A percentile compares a stretch with the other conserved stretches of the same genome.
Evolutionary conservation across 1,140 invertebrate genomes (phyloP).

Genomic region (Papilio aristodemus): DNA sequence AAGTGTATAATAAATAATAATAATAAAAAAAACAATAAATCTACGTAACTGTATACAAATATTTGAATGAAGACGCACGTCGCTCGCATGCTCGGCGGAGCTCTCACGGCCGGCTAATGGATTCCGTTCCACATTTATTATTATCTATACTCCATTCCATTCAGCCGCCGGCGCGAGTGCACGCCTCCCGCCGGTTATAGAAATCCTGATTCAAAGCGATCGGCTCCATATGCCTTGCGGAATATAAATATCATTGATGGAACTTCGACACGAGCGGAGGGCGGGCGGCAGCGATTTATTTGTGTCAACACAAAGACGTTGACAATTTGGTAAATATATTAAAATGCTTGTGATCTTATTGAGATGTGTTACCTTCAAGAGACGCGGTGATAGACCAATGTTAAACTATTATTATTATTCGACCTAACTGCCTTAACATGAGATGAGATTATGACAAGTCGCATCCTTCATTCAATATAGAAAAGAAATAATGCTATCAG

Average conservation of each 20-base stretch:
- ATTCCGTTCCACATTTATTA: constrained; percentile 15
- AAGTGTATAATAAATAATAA: no score
- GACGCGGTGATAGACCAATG: no score
- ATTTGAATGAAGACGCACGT: not conserved
- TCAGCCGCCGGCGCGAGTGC: not conserved
- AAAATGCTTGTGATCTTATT: no score
- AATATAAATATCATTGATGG: constrained; percentile 20
- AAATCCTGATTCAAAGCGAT: constrained; percentile 18
- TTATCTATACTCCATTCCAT: constrained; percentile 6
- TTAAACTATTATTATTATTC: no score
- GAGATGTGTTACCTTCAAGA: no score
- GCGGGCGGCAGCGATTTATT: constrained; percentile 1
- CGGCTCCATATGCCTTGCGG: constrained; percentile 12
- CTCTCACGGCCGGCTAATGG: not conserved
- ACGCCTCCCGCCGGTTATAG: constrained; percentile 4
- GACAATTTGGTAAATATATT: not conserved
- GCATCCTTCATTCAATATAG: no score
- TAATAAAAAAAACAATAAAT: no score
- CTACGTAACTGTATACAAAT: no score
- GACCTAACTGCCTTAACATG: no score
- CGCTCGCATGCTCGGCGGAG: not conserved
- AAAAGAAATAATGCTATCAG: no score
- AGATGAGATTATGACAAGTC: no score
- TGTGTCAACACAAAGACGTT: constrained; percentile 5
- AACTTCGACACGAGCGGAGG: not conserved